Percentiles rank a stretch among this genome's conserved stretches.
Conservation (phyloP, 2,888 invertebrate species). For the Chymomyza amoena region DNA sequence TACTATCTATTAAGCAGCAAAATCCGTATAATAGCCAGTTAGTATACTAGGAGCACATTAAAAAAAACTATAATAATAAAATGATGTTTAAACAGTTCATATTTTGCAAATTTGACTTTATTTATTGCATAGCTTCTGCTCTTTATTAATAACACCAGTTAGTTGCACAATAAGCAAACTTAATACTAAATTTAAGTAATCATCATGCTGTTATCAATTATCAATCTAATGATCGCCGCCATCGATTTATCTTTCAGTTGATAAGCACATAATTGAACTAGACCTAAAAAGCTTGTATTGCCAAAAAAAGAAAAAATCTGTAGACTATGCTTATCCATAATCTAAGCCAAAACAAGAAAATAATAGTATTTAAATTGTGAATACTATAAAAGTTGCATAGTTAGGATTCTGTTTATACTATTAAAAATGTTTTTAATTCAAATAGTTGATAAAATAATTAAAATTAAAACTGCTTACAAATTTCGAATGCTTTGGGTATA, state of each 20-base stretch:
- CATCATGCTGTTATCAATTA: conserved; percentile 39
- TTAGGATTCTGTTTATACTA: neutral
- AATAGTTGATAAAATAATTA: neutral
- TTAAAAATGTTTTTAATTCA: too few species aligned
- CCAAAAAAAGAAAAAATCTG: too few species aligned
- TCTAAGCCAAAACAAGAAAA: neutral
- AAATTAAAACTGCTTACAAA: neutral
- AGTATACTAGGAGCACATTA: neutral
- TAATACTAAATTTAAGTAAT: conserved; percentile 30
- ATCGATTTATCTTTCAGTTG: too few species aligned
- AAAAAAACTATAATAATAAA: conserved; percentile 50
- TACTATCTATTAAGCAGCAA: conserved; percentile 1
- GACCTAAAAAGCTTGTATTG: neutral
- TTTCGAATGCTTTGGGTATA: neutral
- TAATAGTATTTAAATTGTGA: neutral
- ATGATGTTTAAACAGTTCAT: conserved; percentile 49
- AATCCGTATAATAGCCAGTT: conserved; percentile 21
- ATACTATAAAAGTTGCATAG: neutral
- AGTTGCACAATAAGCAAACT: conserved; percentile 1
- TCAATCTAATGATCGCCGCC: conserved; percentile 5
- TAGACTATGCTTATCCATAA: too few species aligned
- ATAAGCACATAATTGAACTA: too few species aligned
- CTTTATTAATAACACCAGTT: conserved; percentile 15
- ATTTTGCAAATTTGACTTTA: conserved; percentile 51
- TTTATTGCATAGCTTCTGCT: conserved; percentile 6